A percentile compares a stretch with the other conserved stretches of the same genome.
Conservation (phyloP, 2,113 vertebrate species). For the Phalacrocorax pelagicus region DNA sequence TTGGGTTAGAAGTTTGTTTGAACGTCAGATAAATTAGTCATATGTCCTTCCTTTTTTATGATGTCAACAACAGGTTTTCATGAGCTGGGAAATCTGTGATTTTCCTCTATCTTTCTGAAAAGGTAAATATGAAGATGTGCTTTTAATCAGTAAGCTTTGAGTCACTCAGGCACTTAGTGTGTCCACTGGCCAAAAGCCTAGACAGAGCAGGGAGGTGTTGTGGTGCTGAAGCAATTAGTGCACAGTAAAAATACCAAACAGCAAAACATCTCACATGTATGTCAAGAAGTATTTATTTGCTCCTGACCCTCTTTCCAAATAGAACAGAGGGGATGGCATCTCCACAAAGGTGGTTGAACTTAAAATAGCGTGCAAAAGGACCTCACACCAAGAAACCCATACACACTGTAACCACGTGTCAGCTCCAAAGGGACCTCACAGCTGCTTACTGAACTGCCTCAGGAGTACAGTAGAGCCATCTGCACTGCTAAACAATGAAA, state of each 20-base stretch:
- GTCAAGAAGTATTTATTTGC: background rate
- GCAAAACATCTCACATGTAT: background rate
- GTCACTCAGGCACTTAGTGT: background rate
- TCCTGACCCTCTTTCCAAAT: background rate
- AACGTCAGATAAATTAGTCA: background rate
- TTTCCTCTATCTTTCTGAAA: background rate
- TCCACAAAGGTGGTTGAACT: background rate
- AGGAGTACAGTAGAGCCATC: background rate
- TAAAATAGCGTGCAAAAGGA: background rate
- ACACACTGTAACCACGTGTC: background rate
- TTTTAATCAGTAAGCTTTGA: background rate
- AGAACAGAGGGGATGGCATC: background rate
- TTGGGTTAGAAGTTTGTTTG: background rate
- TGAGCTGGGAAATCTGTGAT: background rate
- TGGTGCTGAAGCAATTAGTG: background rate
- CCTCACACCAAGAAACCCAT: background rate
- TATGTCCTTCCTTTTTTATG: background rate
- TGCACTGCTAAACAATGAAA: background rate
- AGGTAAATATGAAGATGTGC: background rate
- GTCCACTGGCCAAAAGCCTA: background rate
- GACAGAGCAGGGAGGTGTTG: background rate
- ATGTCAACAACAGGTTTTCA: background rate
- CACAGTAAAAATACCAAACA: background rate
- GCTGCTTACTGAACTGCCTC: background rate
- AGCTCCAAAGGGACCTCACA: background rate